phyloP scores from a whole-genome alignment of 2,888 invertebrate species.

The Leistus spinibarbis region DNA sequence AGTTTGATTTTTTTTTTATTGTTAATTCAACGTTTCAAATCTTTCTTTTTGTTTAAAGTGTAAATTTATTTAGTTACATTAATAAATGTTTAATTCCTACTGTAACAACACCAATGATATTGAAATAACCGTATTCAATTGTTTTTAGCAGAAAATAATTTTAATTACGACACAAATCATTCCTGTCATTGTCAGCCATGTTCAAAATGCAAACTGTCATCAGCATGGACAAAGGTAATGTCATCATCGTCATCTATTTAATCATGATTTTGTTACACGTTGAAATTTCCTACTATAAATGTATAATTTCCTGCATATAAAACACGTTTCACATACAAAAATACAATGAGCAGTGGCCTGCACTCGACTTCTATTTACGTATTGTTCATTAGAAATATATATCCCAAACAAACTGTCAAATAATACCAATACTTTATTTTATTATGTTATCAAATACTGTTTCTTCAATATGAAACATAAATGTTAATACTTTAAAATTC shows the following conservation, averaged over 20 bases:
- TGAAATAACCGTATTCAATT: constrained; percentile 24
- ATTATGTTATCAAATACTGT: too few relatives aligned
- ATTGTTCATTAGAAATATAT: too few relatives aligned
- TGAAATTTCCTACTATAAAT: constrained; percentile 14
- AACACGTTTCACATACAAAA: too few relatives aligned
- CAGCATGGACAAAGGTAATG: constrained; percentile 35
- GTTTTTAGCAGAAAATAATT: constrained; percentile 35
- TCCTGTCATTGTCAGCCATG: constrained; percentile 38
- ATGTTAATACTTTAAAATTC: too few relatives aligned
- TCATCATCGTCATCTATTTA: constrained; percentile 13
- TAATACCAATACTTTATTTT: too few relatives aligned
- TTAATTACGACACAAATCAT: constrained; percentile 26
- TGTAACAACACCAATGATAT: constrained; percentile 9
- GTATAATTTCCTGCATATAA: not conserved
- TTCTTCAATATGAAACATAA: too few relatives aligned
- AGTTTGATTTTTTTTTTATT: too few relatives aligned
- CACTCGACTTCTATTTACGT: too few relatives aligned
- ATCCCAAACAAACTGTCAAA: too few relatives aligned
- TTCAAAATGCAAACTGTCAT: constrained; percentile 3
- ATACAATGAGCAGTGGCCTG: too few relatives aligned
- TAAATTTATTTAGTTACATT: not conserved
- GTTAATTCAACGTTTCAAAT: too few relatives aligned
- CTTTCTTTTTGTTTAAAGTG: too few relatives aligned
- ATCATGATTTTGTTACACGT: constrained; percentile 33
- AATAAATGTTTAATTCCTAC: not conserved